These are phyloP conservation scores for Cataglyphis livida DNA, from an alignment of 2,888 invertebrate genomes.

Conservation along the genomic window DNA sequence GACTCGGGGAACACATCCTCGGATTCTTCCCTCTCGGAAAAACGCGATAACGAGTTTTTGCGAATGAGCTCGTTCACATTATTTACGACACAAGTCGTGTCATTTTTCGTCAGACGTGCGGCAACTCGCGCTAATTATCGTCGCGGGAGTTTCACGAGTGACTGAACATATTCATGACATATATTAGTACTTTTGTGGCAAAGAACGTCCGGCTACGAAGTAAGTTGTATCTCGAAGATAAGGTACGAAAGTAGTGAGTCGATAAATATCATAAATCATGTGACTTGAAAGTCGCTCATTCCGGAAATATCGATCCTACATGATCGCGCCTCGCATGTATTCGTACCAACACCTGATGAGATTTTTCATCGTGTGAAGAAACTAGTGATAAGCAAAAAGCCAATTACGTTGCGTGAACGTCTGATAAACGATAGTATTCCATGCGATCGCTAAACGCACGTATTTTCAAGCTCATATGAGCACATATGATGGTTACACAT, in stretches of 20 bases:
- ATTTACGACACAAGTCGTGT: slow-evolving; percentile 10
- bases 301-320: not conserved
- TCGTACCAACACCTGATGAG: not conserved
- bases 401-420: not conserved
- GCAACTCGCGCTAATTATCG: slow-evolving; percentile 38
- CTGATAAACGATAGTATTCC: slow-evolving; percentile 15
- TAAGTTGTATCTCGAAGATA: not conserved
- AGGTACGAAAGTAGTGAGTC: not conserved
- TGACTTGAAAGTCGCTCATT: not conserved
- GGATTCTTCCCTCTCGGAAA: slow-evolving; percentile 5
- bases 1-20: not conserved
- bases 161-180: not conserved
- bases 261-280: slow-evolving; percentile 21
- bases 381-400: slow-evolving; percentile 4
- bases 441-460: not conserved
- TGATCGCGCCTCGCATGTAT: not conserved
- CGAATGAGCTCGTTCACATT: slow-evolving; percentile 5
- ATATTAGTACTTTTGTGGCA: not conserved
- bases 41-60: slow-evolving; percentile 28
- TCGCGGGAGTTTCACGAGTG: slow-evolving; percentile 12
- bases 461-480: not conserved
- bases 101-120: not conserved
- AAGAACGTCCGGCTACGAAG: not conserved
- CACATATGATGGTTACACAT: not conserved
- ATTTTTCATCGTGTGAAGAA: not conserved